Conservation (phyloP, 2,113 vertebrate species). For the Arizona elegans region DNA sequence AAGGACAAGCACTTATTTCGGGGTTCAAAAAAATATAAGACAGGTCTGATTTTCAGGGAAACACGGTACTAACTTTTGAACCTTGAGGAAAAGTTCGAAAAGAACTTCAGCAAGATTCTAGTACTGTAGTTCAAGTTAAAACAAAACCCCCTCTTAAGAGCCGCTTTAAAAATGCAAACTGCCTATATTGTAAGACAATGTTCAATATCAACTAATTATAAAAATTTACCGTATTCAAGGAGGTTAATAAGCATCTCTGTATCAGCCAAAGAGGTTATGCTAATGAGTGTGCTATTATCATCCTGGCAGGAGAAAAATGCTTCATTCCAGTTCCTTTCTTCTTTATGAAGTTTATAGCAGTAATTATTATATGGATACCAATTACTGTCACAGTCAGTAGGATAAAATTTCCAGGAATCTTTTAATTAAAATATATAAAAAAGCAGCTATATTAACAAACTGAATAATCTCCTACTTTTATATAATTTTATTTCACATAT, state of each 20-base stretch:
- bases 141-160: neutral
- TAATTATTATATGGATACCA: constrained; percentile 84
- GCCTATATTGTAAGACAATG: neutral
- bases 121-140: neutral
- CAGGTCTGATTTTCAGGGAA: too few relatives aligned
- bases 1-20: too few relatives aligned
- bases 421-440: constrained; percentile 48
- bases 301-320: constrained; percentile 75
- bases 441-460: constrained; percentile 3
- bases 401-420: constrained; percentile 85
- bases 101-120: neutral
- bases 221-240: constrained; percentile 77
- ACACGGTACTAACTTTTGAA: neutral
- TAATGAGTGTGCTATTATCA: constrained; percentile 72
- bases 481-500: neutral
- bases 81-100: neutral
- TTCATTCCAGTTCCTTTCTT: constrained; percentile 77
- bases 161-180: neutral
- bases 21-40: too few relatives aligned
- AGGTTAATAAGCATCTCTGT: constrained; percentile 78
- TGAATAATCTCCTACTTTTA: neutral
- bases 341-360: constrained; percentile 80
- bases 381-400: constrained; percentile 75
- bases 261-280: constrained; percentile 80
- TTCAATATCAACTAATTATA: constrained; percentile 8